These are phyloP conservation scores for Shinisaurus crocodilurus DNA, from an alignment of 2,113 vertebrate genomes.

Conservation along the genomic window DNA sequence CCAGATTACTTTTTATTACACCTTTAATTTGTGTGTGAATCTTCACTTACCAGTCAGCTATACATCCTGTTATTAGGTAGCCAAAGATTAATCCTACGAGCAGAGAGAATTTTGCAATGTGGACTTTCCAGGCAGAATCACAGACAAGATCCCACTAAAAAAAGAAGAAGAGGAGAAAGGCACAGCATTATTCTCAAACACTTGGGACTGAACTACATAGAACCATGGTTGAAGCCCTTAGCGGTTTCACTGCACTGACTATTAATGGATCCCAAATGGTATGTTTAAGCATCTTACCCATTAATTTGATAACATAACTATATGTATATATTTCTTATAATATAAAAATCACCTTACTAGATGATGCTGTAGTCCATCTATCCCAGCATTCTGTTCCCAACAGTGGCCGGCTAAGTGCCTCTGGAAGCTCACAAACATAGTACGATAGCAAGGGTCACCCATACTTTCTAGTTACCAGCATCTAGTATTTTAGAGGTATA, in stretches of 20 bases:
- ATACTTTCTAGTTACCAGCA: background rate
- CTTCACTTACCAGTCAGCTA: slow-evolving; percentile 95
- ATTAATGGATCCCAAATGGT: background rate
- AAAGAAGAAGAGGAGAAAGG: slow-evolving; percentile 66
- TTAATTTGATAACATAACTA: too few relatives aligned
- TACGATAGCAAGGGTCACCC: background rate
- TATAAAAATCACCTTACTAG: background rate
- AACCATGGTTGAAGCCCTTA: background rate
- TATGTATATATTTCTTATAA: too few relatives aligned
- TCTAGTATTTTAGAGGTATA: background rate
- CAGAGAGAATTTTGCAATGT: slow-evolving; percentile 97
- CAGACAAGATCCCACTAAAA: slow-evolving; percentile 97
- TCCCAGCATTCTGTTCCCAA: background rate
- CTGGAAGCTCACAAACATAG: background rate
- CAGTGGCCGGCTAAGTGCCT: too few relatives aligned
- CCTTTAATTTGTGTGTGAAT: background rate
- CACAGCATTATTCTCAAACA: slow-evolving; percentile 3
- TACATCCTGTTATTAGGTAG: slow-evolving; percentile 95
- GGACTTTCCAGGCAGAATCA: slow-evolving; percentile 96
- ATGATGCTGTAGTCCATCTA: background rate
- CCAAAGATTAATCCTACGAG: slow-evolving; percentile 97
- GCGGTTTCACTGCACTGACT: background rate
- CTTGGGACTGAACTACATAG: background rate
- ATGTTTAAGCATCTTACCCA: background rate
- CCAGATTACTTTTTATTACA: background rate